Evolutionary conservation across 2,888 invertebrate species (phyloP).

Genomic region (Falcaria lacertinaria): DNA sequence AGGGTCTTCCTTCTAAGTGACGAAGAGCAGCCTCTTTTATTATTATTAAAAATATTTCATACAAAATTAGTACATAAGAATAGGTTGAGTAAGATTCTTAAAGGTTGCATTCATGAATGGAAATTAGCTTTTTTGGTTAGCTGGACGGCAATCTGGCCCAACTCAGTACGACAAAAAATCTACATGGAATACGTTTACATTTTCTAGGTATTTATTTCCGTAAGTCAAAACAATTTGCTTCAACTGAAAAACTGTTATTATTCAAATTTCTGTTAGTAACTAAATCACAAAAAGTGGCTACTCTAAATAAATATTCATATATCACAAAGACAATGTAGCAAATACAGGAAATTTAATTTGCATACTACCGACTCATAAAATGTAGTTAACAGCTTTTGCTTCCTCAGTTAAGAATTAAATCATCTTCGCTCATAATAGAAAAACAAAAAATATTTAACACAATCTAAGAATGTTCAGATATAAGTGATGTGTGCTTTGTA

Average conservation of each 20-base stretch:
- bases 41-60: too few species aligned
- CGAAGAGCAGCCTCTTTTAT: too few species aligned
- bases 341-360: conserved; percentile 35
- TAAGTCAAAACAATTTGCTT: too few species aligned
- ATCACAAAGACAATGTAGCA: conserved; percentile 22
- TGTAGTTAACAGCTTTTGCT: conserved; percentile 25
- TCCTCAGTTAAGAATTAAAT: conserved; percentile 31
- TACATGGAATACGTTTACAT: too few species aligned
- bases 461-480: background rate
- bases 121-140: too few species aligned
- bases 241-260: background rate
- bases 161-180: too few species aligned
- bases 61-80: too few species aligned
- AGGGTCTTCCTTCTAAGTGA: too few species aligned
- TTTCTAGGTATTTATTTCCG: too few species aligned
- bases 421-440: conserved; percentile 14
- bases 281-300: conserved; percentile 10
- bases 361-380: conserved; percentile 22
- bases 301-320: conserved; percentile 12
- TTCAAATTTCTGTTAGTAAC: conserved; percentile 8
- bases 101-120: too few species aligned
- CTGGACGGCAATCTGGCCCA: too few species aligned
- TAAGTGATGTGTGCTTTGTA: background rate
- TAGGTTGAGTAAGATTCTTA: too few species aligned
- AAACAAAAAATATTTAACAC: background rate